phyloP scores from a whole-genome alignment of 2,888 invertebrate genomes.

The Xestia xanthographa region DNA sequence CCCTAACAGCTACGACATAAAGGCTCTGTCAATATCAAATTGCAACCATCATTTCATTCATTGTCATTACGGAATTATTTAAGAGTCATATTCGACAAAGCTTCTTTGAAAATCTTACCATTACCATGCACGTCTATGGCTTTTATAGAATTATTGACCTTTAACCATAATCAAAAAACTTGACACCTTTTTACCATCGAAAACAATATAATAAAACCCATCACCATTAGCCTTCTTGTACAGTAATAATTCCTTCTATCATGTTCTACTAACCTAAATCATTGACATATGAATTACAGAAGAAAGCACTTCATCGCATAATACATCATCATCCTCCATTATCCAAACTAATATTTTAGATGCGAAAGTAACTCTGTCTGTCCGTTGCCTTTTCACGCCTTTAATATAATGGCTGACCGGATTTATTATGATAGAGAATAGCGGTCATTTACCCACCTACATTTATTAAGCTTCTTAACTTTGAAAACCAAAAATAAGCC shows the following conservation, averaged over 20 bases:
- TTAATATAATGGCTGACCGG: not conserved
- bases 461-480: too few species aligned
- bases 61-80: not conserved
- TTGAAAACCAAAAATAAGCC: too few species aligned
- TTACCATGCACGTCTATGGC: not conserved
- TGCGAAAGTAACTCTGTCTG: not conserved
- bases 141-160: not conserved
- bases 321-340: constrained; percentile 38
- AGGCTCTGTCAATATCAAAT: not conserved
- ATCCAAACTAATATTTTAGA: not conserved
- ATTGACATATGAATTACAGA: constrained; percentile 24
- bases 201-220: constrained; percentile 35
- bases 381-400: not conserved
- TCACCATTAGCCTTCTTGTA: constrained; percentile 28
- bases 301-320: constrained; percentile 35
- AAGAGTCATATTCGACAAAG: not conserved
- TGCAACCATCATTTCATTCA: not conserved
- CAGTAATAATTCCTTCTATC: constrained; percentile 15
- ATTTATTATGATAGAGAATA: too few species aligned
- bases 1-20: not conserved
- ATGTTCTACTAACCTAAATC: constrained; percentile 36
- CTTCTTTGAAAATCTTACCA: not conserved
- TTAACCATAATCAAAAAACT: constrained; percentile 23
- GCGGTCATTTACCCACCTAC: too few species aligned
- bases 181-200: constrained; percentile 22